These are phyloP conservation scores for Emydocephalus ijimae DNA, from an alignment of 2,113 vertebrate species.

Conservation along the genomic window DNA sequence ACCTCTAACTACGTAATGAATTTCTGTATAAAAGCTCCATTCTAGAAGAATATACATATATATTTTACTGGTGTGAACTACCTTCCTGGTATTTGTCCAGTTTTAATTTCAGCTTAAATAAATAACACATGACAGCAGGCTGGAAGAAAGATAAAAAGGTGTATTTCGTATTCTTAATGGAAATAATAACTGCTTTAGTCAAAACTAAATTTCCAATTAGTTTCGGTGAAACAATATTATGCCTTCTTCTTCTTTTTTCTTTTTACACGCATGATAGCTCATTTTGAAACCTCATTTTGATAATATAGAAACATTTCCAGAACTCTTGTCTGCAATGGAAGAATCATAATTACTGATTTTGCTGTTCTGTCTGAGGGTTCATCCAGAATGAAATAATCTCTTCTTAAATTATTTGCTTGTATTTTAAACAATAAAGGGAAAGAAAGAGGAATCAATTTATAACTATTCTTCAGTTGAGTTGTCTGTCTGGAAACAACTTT, in stretches of 20 bases:
- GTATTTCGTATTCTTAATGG: constrained; percentile 75
- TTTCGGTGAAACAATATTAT: constrained; percentile 77
- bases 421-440: constrained; percentile 35
- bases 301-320: constrained; percentile 73
- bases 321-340: constrained; percentile 49
- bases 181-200: constrained; percentile 80
- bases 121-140: constrained; percentile 72
- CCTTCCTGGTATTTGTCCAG: constrained; percentile 68
- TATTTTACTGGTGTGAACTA: constrained; percentile 63
- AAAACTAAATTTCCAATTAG: constrained; percentile 80
- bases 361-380: constrained; percentile 34
- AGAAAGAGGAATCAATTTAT: constrained; percentile 37
- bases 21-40: constrained; percentile 67
- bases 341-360: constrained; percentile 63
- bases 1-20: constrained; percentile 68
- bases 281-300: constrained; percentile 75
- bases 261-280: constrained; percentile 67
- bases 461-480: constrained; percentile 28
- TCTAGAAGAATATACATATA: constrained; percentile 65
- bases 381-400: constrained; percentile 28
- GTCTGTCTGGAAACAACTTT: constrained; percentile 32
- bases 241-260: constrained; percentile 31
- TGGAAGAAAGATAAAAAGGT: constrained; percentile 76
- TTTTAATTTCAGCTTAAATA: constrained; percentile 82
- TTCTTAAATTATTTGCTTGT: constrained; percentile 35